Conservation (phyloP, 2,113 vertebrate species). For the Saimiri boliviensis region DNA sequence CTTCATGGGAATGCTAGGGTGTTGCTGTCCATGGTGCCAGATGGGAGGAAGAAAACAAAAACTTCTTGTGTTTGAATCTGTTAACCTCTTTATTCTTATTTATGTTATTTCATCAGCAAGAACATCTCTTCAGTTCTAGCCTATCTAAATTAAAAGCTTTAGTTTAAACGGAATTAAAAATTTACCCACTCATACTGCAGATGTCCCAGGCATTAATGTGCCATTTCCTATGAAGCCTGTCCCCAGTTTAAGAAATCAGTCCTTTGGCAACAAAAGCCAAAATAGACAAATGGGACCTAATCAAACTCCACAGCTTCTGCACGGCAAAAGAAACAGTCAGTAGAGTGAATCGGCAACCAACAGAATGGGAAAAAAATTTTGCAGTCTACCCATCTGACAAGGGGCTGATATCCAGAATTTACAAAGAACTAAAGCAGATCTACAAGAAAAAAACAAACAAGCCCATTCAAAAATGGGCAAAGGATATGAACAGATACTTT, state of each 20-base stretch:
- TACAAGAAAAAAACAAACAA: too few relatives aligned
- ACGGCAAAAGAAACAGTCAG: too few relatives aligned
- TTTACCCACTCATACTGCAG: not conserved
- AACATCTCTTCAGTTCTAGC: not conserved
- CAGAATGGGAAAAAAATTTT: too few relatives aligned
- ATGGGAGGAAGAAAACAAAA: not conserved
- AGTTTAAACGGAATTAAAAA: not conserved
- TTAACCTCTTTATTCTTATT: not conserved
- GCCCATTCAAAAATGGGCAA: too few relatives aligned
- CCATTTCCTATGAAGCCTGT: not conserved
- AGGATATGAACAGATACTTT: too few relatives aligned
- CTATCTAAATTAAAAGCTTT: not conserved
- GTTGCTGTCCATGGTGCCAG: not conserved
- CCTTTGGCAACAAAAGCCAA: too few relatives aligned
- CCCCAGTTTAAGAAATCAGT: not conserved
- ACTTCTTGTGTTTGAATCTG: not conserved
- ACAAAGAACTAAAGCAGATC: too few relatives aligned
- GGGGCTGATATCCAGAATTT: too few relatives aligned
- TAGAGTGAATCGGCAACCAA: too few relatives aligned
- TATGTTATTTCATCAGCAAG: not conserved
- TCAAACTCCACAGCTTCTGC: too few relatives aligned
- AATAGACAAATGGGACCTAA: too few relatives aligned
- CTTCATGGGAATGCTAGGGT: rapidly evolving
- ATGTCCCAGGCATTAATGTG: not conserved
- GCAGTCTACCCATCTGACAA: too few relatives aligned